These are phyloP conservation scores for Eulithis prunata DNA, from an alignment of 2,888 invertebrate species.

Conservation along the genomic window DNA sequence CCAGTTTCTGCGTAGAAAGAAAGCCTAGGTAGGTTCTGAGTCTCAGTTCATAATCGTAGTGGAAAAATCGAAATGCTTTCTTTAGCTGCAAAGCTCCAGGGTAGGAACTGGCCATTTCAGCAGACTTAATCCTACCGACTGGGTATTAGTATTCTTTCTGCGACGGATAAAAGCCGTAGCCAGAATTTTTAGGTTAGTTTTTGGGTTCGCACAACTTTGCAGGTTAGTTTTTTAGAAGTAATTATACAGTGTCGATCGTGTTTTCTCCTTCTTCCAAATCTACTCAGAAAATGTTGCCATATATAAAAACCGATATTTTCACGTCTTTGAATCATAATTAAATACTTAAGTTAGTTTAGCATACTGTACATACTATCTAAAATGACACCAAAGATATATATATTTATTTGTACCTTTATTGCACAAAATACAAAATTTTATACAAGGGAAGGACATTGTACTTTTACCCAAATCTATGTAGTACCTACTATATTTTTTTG, in stretches of 20 bases:
- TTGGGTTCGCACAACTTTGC: conserved; percentile 21
- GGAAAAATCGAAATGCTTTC: conserved; percentile 30
- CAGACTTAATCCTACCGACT: conserved; percentile 52
- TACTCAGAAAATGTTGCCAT: no score
- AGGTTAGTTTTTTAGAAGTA: conserved; percentile 1
- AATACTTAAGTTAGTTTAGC: no score
- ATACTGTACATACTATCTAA: no score
- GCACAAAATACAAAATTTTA: no score
- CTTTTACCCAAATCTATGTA: no score
- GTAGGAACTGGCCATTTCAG: conserved; percentile 45
- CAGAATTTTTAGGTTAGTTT: conserved; percentile 53
- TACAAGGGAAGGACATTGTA: no score
- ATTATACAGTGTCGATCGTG: not conserved
- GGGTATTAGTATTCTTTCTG: conserved; percentile 62
- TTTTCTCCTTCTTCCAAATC: not conserved
- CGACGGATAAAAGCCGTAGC: conserved; percentile 51
- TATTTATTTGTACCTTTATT: no score
- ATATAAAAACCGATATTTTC: not conserved
- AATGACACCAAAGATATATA: no score
- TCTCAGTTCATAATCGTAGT: conserved; percentile 11
- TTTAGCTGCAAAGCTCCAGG: conserved; percentile 27
- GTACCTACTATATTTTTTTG: no score
- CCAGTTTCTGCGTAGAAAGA: no score
- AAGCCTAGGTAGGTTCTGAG: not conserved
- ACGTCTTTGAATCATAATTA: no score